Evolutionary conservation across 2,113 vertebrate genomes (phyloP), one percentile per base, ranked within the genome.

Genomic region (Alectura lathami): DNA sequence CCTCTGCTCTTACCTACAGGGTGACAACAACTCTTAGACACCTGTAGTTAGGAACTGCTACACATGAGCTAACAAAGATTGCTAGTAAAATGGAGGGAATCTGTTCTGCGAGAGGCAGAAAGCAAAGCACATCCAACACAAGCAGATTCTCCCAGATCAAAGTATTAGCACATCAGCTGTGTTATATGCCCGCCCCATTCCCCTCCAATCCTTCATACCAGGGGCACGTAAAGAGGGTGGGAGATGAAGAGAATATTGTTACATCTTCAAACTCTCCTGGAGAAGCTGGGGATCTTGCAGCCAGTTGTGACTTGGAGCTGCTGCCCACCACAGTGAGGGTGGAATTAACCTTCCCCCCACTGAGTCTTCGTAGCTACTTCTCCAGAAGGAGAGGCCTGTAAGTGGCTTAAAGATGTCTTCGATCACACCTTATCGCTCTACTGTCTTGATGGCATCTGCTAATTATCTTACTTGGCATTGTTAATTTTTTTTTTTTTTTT

Each of bases 301-400:
- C 16, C 32, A 11, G 29, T 59, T 84, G 64, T 73, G 34, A 23
- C 34, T 80, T 53, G 6, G 23, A 83, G 48, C 2, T 0, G 9
- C 45, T 79, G 22, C 54, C n/a, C 23, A n/a, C 29, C 30, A 36
- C 0, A 1, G 32, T 5, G 6, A 66, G 36, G 20, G 10, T 38
- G 8, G 74, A 17, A 50, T 47, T 17, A 80, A 91, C 83, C 23
- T 62, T 7, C n/a, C n/a, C n/a, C n/a, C n/a, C n/a, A n/a, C 50
- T 8, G 3, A 69, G n/a, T 51, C 30, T 81, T 89, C 40, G 88
- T 45, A 66, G 59, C 36, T 62, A 26, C 27, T 66, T 75, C 66
- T 91, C 15, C 79, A 91, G n/a, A 59, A 93, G 79, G 67, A 92
- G 54, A 89, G 89, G 29, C 59, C 66, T 91, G 51, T 9, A 86